phyloP scores from a whole-genome alignment of 2,888 invertebrate species.

The Blastobasis lacticolella region DNA sequence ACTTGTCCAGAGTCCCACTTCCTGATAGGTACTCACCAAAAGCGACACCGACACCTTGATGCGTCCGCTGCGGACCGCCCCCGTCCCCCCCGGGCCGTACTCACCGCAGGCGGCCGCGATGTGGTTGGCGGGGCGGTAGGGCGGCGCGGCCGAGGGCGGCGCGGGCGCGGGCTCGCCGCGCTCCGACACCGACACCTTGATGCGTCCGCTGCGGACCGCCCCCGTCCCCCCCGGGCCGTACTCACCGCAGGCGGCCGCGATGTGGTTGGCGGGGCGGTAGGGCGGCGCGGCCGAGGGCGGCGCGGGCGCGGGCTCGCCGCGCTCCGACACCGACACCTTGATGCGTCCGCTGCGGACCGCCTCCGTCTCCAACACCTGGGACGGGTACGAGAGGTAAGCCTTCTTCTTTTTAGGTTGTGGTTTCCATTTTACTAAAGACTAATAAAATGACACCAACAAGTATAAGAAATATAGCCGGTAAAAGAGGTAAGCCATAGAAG shows the following conservation, averaged over 20 bases:
- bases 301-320: conserved; percentile 67
- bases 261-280: conserved; percentile 72
- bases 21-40: too few relatives aligned
- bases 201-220: conserved; percentile 70
- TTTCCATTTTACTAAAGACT: too few relatives aligned
- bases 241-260: conserved; percentile 74
- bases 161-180: conserved; percentile 67
- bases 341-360: conserved; percentile 73
- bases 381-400: too few relatives aligned
- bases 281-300: conserved; percentile 31
- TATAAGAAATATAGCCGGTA: too few relatives aligned
- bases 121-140: conserved; percentile 71
- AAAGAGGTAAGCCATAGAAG: too few relatives aligned
- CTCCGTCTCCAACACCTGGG: conserved; percentile 75
- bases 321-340: conserved; percentile 69
- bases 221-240: conserved; percentile 54
- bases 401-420: too few relatives aligned
- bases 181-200: conserved; percentile 73
- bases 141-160: conserved; percentile 28
- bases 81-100: conserved; percentile 76
- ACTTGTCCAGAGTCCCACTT: too few relatives aligned
- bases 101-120: conserved; percentile 77
- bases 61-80: conserved; percentile 70
- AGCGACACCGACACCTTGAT: conserved; percentile 73
- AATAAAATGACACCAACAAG: too few relatives aligned